A percentile compares a stretch with the other conserved stretches of the same genome.
These are phyloP conservation scores for Keiferia lycopersicella DNA, from an alignment of 2,888 invertebrate species.

Conservation along the genomic window DNA sequence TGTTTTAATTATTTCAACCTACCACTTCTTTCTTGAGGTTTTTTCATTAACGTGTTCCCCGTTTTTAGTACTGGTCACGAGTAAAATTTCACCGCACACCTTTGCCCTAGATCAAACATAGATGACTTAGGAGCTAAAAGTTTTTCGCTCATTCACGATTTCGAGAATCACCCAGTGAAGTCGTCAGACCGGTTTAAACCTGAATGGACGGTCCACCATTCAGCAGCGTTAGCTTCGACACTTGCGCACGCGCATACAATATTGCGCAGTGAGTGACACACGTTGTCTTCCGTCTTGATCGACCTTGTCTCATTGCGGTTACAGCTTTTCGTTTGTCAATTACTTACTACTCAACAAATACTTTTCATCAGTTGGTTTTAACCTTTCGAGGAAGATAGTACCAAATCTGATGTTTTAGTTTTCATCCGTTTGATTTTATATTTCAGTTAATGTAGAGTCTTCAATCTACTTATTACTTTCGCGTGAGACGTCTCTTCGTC, in stretches of 20 bases:
- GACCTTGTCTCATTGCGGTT: slow-evolving; percentile 1
- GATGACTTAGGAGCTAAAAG: background rate
- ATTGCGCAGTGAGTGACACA: slow-evolving; percentile 17
- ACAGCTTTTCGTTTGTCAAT: background rate
- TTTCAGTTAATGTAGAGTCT: background rate
- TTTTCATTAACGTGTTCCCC: too few relatives aligned
- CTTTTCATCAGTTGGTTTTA: too few relatives aligned
- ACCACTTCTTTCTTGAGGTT: too few relatives aligned
- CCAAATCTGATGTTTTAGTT: too few relatives aligned
- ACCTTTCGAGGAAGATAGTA: too few relatives aligned
- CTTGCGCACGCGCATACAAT: slow-evolving; percentile 7
- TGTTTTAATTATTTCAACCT: too few relatives aligned
- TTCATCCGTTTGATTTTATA: background rate
- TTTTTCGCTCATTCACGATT: slow-evolving; percentile 17
- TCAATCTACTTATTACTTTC: too few relatives aligned
- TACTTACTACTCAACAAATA: background rate
- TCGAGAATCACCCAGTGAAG: slow-evolving; percentile 18
- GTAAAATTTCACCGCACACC: too few relatives aligned
- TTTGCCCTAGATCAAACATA: too few relatives aligned
- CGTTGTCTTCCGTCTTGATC: slow-evolving; percentile 11
- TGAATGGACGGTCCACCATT: slow-evolving; percentile 60
- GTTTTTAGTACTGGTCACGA: too few relatives aligned
- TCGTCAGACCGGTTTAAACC: slow-evolving; percentile 56
- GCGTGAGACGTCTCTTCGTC: too few relatives aligned
- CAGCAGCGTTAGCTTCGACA: slow-evolving; percentile 45